phyloP scores from a whole-genome alignment of 2,113 vertebrate genomes.

The Festucalex cinctus region DNA sequence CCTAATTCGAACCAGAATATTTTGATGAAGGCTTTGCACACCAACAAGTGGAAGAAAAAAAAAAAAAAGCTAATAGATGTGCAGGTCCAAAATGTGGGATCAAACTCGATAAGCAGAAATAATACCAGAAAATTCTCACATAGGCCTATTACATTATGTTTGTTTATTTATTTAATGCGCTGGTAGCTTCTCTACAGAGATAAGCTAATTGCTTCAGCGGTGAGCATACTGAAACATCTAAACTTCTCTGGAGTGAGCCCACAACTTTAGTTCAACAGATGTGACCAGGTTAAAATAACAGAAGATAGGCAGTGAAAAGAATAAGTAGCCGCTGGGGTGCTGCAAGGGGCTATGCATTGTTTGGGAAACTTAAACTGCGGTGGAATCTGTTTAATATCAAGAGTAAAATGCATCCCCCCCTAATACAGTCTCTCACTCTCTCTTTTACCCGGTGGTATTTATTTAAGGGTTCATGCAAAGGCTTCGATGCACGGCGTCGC shows the following conservation, averaged over 20 bases:
- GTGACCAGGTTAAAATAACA: conserved; percentile 67
- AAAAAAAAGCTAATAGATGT: no score
- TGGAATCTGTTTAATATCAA: not conserved
- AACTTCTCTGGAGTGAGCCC: conserved; percentile 36
- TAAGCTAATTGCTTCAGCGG: conserved; percentile 10
- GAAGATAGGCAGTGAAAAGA: conserved; percentile 41
- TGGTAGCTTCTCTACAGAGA: conserved; percentile 7
- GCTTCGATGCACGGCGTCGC: conserved; percentile 36
- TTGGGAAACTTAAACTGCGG: not conserved
- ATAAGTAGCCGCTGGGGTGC: conserved; percentile 35
- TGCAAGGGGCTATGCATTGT: conserved; percentile 7
- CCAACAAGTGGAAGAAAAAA: no score
- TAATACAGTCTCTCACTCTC: not conserved
- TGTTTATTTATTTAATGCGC: not conserved
- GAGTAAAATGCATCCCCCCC: not conserved
- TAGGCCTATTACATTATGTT: not conserved
- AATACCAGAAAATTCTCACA: not conserved
- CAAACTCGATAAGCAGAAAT: not conserved
- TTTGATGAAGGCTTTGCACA: no score
- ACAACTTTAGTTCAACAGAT: conserved; percentile 44
- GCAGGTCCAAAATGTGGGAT: not conserved
- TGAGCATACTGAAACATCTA: conserved; percentile 27
- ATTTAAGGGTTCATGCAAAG: conserved; percentile 18
- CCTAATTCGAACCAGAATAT: no score
- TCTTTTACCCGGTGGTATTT: not conserved